Evolutionary conservation across 2,888 invertebrate genomes (phyloP).

Genomic region (Tortricodes alternella): DNA sequence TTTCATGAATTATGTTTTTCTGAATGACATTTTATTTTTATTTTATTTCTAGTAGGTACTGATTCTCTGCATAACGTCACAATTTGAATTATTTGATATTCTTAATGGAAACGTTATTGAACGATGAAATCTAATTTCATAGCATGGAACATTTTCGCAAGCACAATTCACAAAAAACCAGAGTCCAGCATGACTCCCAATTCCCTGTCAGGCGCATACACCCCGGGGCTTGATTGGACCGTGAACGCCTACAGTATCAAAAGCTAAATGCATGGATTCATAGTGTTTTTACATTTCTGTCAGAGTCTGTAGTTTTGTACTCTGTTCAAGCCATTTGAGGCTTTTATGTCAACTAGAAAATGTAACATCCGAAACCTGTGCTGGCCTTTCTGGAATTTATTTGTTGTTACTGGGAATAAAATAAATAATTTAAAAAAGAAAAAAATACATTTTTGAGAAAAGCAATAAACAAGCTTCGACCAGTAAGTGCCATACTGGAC

Average conservation of each 20-base stretch:
- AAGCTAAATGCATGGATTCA: slow-evolving; percentile 40
- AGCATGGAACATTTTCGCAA: slow-evolving; percentile 11
- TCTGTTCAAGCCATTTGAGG: not conserved
- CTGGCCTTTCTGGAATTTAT: no score
- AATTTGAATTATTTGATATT: not conserved
- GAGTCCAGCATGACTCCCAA: slow-evolving; percentile 32
- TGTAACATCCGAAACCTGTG: no score
- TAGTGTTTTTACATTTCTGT: slow-evolving; percentile 33
- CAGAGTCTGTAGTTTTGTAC: not conserved
- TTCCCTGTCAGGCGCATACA: slow-evolving; percentile 44
- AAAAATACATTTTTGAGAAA: no score
- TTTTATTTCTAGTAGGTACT: no score
- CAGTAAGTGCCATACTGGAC: no score
- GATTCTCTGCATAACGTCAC: no score
- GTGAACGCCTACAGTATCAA: slow-evolving; percentile 53
- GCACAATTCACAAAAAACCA: slow-evolving; percentile 4
- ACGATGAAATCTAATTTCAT: not conserved
- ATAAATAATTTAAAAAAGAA: no score
- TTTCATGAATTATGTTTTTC: no score
- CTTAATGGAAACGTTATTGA: not conserved
- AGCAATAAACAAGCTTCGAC: no score
- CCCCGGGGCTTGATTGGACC: slow-evolving; percentile 56
- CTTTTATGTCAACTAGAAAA: not conserved
- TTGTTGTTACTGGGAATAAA: no score
- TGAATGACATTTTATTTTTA: no score